Evolutionary conservation across 2,888 invertebrate genomes (phyloP).

Genomic region (Priocnemis perturbator): DNA sequence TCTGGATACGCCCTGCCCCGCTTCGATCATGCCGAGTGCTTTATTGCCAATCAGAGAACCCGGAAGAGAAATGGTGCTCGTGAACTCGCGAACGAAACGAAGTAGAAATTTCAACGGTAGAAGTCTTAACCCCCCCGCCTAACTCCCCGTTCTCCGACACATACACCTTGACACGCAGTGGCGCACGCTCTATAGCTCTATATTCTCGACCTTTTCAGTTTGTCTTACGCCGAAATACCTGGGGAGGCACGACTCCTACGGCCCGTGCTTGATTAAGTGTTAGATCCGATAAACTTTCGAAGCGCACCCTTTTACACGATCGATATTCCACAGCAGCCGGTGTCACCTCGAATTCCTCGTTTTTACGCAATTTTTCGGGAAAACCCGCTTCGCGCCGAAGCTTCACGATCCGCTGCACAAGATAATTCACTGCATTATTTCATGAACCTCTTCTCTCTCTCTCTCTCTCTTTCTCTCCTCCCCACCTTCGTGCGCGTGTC

Average conservation of each 20-base stretch:
- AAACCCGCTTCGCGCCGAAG: neutral
- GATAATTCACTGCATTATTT: constrained; percentile 4
- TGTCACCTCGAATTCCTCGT: neutral
- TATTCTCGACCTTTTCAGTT: constrained; percentile 2
- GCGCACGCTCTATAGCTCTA: neutral
- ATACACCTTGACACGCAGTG: too few species aligned
- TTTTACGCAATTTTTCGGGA: neutral
- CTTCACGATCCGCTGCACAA: neutral
- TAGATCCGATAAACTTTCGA: constrained; percentile 26
- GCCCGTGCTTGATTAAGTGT: constrained; percentile 38
- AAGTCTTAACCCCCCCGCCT: neutral
- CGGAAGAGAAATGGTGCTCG: constrained; percentile 41
- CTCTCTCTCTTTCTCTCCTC: too few species aligned
- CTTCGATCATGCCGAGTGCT: constrained; percentile 45
- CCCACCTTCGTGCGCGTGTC: too few species aligned
- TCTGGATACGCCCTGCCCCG: constrained; percentile 12
- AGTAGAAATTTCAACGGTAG: constrained; percentile 39
- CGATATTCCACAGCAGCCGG: neutral
- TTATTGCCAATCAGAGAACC: constrained; percentile 56
- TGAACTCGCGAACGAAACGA: constrained; percentile 39
- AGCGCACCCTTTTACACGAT: constrained; percentile 6
- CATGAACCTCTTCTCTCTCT: neutral
- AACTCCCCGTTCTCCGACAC: too few species aligned
- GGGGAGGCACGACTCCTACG: too few species aligned
- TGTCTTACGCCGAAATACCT: too few species aligned